These are phyloP conservation scores for Plebejus anna DNA, from an alignment of 2,888 invertebrate genomes.

Conservation along the genomic window DNA sequence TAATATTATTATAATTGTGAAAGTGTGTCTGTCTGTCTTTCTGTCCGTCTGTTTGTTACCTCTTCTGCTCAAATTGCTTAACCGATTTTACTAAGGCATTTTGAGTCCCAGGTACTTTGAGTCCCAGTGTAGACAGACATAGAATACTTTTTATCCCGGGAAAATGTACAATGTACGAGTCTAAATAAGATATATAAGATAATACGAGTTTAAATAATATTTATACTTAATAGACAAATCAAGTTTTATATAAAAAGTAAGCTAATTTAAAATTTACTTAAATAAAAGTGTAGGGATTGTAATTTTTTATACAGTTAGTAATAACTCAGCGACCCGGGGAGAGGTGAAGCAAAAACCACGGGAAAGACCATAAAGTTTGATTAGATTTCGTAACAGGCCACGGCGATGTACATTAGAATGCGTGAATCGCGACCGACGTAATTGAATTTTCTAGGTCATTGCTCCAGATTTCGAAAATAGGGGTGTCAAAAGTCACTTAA, in stretches of 20 bases:
- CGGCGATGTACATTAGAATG: constrained; percentile 69
- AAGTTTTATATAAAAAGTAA: neutral
- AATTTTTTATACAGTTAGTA: constrained; percentile 32
- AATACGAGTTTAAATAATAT: too few relatives aligned
- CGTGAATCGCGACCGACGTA: constrained; percentile 68
- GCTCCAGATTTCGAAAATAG: constrained; percentile 52
- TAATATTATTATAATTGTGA: too few relatives aligned
- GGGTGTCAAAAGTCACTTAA: neutral
- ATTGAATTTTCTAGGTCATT: constrained; percentile 78
- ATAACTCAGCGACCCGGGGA: constrained; percentile 33
- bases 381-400: constrained; percentile 68
- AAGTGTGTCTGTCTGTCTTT: too few relatives aligned
- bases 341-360: constrained; percentile 69
- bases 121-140: too few relatives aligned
- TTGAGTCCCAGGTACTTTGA: too few relatives aligned
- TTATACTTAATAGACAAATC: too few relatives aligned
- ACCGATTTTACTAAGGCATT: too few relatives aligned
- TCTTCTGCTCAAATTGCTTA: too few relatives aligned
- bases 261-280: neutral
- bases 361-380: constrained; percentile 75
- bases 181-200: too few relatives aligned
- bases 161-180: too few relatives aligned
- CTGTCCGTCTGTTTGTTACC: too few relatives aligned
- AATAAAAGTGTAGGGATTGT: neutral
- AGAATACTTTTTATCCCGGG: too few relatives aligned